phyloP scores from a whole-genome alignment of 2,888 invertebrate species.

The Sipha maydis region DNA sequence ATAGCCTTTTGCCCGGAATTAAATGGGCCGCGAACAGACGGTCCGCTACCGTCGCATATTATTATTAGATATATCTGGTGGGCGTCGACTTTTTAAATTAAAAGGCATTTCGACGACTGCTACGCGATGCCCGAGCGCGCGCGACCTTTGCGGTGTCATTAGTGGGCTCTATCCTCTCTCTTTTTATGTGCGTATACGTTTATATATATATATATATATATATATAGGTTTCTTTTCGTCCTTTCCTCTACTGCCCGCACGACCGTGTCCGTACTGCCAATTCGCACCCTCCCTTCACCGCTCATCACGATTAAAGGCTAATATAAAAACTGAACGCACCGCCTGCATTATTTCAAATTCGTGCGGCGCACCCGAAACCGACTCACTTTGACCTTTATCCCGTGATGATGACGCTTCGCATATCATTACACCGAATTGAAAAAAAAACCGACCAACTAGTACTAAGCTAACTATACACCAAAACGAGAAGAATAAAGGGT shows the following conservation, averaged over 20 bases:
- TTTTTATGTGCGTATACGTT: background rate
- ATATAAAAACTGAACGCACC: constrained; percentile 18
- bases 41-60: constrained; percentile 21
- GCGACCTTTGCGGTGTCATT: constrained; percentile 61
- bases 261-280: background rate
- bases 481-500: constrained; percentile 21
- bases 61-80: constrained; percentile 58
- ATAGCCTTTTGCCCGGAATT: constrained; percentile 51
- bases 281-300: background rate
- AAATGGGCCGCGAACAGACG: constrained; percentile 51
- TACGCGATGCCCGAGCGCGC: constrained; percentile 9
- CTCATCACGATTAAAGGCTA: constrained; percentile 43
- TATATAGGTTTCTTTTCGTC: background rate
- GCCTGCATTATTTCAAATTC: constrained; percentile 22
- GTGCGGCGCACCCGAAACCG: constrained; percentile 40
- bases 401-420: constrained; percentile 49
- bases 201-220: background rate
- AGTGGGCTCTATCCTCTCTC: constrained; percentile 47
- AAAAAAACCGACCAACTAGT: background rate
- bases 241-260: constrained; percentile 11
- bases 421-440: constrained; percentile 45
- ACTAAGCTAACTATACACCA: background rate
- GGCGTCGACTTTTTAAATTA: constrained; percentile 61
- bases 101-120: constrained; percentile 54
- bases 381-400: constrained; percentile 58